Evolutionary conservation across 1,140 invertebrate genomes (phyloP).

Genomic region (Neodiprion lecontei): DNA sequence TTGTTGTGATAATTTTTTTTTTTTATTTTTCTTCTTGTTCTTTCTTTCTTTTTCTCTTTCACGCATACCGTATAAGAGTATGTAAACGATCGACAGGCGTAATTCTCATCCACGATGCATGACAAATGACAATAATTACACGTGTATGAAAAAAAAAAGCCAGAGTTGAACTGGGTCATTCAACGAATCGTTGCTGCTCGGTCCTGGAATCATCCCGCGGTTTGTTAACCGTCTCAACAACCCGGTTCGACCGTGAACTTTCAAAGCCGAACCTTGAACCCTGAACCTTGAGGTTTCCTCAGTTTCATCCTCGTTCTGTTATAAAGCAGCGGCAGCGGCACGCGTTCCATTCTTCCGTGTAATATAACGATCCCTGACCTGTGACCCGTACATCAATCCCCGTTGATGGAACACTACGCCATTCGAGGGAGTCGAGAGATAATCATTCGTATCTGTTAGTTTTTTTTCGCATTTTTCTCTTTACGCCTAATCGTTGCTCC

Average conservation of each 20-base stretch:
- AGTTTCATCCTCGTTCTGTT: too few relatives aligned
- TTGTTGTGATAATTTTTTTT: too few relatives aligned
- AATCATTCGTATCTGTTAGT: too few relatives aligned
- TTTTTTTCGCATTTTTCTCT: too few relatives aligned
- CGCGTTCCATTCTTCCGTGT: background rate
- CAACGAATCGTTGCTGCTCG: background rate
- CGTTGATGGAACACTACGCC: too few relatives aligned
- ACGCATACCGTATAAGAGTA: too few relatives aligned
- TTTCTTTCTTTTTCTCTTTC: too few relatives aligned
- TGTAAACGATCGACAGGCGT: too few relatives aligned
- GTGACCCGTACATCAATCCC: background rate
- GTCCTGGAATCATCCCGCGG: background rate
- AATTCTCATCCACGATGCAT: background rate
- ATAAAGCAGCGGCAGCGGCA: background rate
- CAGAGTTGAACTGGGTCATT: background rate
- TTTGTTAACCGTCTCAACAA: background rate
- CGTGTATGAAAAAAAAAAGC: background rate
- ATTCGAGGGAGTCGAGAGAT: too few relatives aligned
- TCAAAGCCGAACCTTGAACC: background rate
- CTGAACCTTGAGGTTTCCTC: background rate
- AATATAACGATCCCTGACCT: background rate
- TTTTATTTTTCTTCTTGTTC: too few relatives aligned
- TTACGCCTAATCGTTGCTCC: too few relatives aligned
- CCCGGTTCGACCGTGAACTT: background rate
- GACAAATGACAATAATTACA: background rate